A percentile compares a stretch with the other conserved stretches of the same genome.
Conservation (phyloP, 64 coral and sea anemone genomes). For the Orbicella faveolata region DNA sequence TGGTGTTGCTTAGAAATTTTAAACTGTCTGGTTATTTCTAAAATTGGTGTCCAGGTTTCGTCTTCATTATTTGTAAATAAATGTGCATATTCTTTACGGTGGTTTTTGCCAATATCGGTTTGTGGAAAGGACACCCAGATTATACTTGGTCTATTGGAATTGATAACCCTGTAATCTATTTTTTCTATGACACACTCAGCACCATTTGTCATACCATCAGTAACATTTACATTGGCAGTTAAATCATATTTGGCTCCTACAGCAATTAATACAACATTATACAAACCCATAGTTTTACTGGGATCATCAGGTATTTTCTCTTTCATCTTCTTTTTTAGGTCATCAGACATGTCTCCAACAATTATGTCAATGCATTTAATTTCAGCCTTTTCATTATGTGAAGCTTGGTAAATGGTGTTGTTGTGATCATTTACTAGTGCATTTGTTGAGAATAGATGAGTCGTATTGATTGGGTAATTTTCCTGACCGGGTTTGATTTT, state of each 20-base stretch:
- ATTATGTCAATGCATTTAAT: neutral
- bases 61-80: conserved; percentile 36
- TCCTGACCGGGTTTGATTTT: too few species aligned
- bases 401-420: too few species aligned
- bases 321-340: conserved; percentile 15
- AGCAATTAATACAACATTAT: conserved; percentile 18
- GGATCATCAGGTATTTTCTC: conserved; percentile 51
- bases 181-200: conserved; percentile 41
- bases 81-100: conserved; percentile 46
- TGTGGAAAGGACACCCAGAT: conserved; percentile 46
- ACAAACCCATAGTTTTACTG: conserved; percentile 8
- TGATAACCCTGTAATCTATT: conserved; percentile 33
- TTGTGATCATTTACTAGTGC: too few species aligned
- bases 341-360: conserved; percentile 26
- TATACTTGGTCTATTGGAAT: conserved; percentile 43
- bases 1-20: too few species aligned
- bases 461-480: too few species aligned
- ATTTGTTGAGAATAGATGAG: too few species aligned
- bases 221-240: conserved; percentile 41
- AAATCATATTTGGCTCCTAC: conserved; percentile 34
- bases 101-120: conserved; percentile 12
- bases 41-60: conserved; percentile 27
- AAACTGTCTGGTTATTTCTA: too few species aligned
- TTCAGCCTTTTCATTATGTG: neutral
- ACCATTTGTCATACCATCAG: conserved; percentile 41